Evolutionary conservation across 2,113 vertebrate genomes (phyloP).

Genomic region (Suricata suricatta): DNA sequence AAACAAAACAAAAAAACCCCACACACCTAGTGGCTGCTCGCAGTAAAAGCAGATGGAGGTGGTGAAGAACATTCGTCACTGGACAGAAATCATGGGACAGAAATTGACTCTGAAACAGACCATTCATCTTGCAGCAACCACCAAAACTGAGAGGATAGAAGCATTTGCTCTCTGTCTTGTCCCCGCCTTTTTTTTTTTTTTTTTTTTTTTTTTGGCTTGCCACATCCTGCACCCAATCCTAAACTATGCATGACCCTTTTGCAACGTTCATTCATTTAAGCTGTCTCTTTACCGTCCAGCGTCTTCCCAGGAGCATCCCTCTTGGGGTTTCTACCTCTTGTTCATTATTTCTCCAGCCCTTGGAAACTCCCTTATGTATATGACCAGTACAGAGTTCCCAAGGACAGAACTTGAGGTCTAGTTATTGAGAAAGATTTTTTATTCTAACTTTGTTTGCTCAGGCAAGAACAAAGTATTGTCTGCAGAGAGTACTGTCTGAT

Average conservation of each 20-base stretch:
- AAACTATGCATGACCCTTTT: background rate
- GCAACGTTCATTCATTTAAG: background rate
- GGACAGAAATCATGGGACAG: background rate
- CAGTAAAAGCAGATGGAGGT: background rate
- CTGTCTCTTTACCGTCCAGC: background rate
- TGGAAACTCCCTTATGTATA: background rate
- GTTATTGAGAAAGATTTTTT: slow-evolving; percentile 37
- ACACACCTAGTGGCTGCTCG: background rate
- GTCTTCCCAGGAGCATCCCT: background rate
- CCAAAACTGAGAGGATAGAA: background rate
- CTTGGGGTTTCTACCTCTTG: background rate
- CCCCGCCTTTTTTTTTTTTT: no score
- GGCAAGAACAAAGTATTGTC: background rate
- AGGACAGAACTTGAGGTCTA: background rate
- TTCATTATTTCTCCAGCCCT: background rate
- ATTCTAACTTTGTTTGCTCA: background rate
- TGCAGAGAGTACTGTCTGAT: background rate
- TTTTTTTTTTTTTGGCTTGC: background rate
- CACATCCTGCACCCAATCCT: background rate
- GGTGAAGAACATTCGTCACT: rapidly evolving
- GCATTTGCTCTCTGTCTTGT: background rate
- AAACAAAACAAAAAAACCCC: background rate
- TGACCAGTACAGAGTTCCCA: background rate
- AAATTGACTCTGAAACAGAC: background rate
- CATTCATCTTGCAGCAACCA: background rate